A percentile compares a stretch with the other conserved stretches of the same genome.
Evolutionary conservation across 2,888 invertebrate species (phyloP).

Genomic region (Acleris literana): DNA sequence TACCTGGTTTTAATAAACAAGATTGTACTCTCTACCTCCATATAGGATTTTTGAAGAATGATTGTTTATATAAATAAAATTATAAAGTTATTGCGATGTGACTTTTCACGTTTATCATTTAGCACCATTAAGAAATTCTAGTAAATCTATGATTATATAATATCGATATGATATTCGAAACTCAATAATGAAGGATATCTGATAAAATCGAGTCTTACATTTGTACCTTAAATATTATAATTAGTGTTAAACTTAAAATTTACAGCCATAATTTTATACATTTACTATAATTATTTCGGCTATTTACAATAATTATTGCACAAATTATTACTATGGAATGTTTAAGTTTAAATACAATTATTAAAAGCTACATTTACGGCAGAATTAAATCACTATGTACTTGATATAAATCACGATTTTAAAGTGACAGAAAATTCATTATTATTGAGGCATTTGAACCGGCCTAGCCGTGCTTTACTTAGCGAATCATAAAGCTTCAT

Average conservation of each 20-base stretch:
- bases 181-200: conserved; percentile 22
- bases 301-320: conserved; percentile 65
- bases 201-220: conserved; percentile 34
- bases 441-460: conserved; percentile 10
- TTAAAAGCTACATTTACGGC: conserved; percentile 41
- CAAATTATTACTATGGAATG: conserved; percentile 79
- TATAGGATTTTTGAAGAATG: too few species aligned
- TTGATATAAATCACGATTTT: conserved; percentile 27
- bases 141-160: conserved; percentile 6
- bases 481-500: conserved; percentile 24
- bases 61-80: not conserved
- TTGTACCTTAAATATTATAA: conserved; percentile 28
- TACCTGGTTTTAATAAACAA: too few species aligned
- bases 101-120: conserved; percentile 9
- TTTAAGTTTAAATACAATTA: conserved; percentile 52
- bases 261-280: conserved; percentile 52
- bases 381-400: conserved; percentile 39
- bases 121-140: conserved; percentile 32
- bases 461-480: conserved; percentile 20
- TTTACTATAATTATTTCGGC: conserved; percentile 41
- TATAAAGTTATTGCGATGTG: not conserved
- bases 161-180: conserved; percentile 33
- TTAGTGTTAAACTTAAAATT: conserved; percentile 29
- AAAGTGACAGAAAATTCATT: conserved; percentile 15
- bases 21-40: too few species aligned